Conservation (phyloP, 2,113 vertebrate genomes). For the Chloroceryle aenea region DNA sequence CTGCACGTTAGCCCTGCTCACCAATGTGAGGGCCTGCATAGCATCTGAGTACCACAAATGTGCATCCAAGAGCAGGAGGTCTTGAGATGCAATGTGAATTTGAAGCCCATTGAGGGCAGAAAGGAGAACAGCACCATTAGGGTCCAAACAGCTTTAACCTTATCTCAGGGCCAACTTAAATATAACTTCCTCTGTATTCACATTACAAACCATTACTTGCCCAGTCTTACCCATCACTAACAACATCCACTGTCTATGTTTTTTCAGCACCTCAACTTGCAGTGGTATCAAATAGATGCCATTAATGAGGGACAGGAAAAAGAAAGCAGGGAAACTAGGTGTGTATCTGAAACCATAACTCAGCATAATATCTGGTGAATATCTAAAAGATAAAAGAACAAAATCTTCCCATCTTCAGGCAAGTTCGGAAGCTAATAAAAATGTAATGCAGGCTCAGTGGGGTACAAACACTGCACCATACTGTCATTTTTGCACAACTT, state of each 20-base stretch:
- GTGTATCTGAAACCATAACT: not conserved
- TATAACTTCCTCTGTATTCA: fast-evolving
- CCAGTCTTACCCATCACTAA: not conserved
- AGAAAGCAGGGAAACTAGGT: not conserved
- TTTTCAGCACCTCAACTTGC: not conserved
- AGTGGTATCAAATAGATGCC: not conserved
- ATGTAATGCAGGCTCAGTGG: fast-evolving
- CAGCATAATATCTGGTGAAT: not conserved
- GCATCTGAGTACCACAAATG: not conserved
- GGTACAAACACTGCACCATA: not conserved
- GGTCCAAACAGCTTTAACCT: not conserved
- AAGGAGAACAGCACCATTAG: not conserved
- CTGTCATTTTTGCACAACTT: not conserved
- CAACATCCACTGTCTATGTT: not conserved
- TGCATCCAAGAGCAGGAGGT: fast-evolving
- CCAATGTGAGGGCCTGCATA: fast-evolving
- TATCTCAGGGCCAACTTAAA: not conserved
- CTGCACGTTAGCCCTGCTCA: not conserved
- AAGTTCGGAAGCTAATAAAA: not conserved
- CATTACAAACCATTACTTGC: not conserved
- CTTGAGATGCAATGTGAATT: not conserved
- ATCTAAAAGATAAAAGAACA: not conserved
- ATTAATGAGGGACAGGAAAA: not conserved
- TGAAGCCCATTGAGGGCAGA: not conserved
- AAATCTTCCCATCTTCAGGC: not conserved